Base-by-base conservation (phyloP, 2,113 vertebrate genomes). In the Scomber japonicus region DNA sequence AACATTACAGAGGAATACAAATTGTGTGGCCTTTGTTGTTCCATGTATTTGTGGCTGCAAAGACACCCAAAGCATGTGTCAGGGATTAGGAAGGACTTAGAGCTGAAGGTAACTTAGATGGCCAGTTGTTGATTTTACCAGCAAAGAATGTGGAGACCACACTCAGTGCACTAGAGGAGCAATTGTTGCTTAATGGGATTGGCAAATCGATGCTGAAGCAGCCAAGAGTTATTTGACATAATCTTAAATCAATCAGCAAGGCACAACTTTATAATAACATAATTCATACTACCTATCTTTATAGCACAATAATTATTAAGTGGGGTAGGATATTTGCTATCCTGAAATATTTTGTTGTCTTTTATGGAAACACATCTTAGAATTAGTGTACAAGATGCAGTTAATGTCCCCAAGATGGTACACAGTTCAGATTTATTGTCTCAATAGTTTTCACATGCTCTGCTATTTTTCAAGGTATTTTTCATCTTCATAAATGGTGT, bases 1-100 rank as follows among this genome's bases (percentile, higher is more conserved):
- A 49, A 81, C 84, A 84, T 87, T 77, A 75, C 45, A 21, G n/a
- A 54, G 50, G 72, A 87, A 88, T 56, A 67, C 85, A 82, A 70
- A 78, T 78, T 64, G 83, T 74, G 88, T 81, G 88, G 87, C 73
- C 82, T 78, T 77, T 75, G 83, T 78, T 88, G 67, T 46, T 62
- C 1, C 0, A 3, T 13, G 7, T 40, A 81, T 75, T 50, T 53
- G 60, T 45, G 71, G 54, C 51, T 31, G 60, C 35, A 0, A 13
- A 45, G 71, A 49, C 56, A 57, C 69, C 35, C 0, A 35, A 53
- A 74, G 49, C 4, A 4, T 12, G 35, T n/a, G 75, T 44, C 14
- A 24, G 17, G 69, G 30, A 74, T 71, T 44, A 35, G 16, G 48
- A 64, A 1, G 12, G 48, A 60, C 21, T 57, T 13, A 19, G 10